phyloP scores from a whole-genome alignment of 1,140 invertebrate species.

The Radopholus similis region DNA sequence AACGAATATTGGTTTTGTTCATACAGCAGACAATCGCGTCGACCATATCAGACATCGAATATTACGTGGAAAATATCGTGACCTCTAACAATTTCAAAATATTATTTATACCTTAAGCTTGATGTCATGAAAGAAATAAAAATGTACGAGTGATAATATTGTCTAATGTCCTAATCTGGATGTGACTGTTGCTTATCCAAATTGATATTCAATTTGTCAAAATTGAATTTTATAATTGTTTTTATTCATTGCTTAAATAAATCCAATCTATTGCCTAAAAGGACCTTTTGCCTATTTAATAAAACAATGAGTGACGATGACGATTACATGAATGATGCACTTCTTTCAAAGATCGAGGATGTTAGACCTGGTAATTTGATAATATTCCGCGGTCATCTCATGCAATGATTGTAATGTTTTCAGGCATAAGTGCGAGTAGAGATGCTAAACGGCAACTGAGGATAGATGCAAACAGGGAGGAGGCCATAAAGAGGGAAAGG shows the following conservation, averaged over 20 bases:
- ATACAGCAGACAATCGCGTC: constrained; percentile 20
- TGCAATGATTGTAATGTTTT: constrained; percentile 1
- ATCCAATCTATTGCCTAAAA: no score
- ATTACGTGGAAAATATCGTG: constrained; percentile 4
- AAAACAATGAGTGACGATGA: constrained; percentile 38
- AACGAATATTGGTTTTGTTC: constrained; percentile 25
- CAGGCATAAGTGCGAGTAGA: not conserved
- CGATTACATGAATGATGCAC: constrained; percentile 52
- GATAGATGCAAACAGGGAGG: constrained; percentile 41
- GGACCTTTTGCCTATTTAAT: not conserved
- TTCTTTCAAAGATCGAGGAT: constrained; percentile 38
- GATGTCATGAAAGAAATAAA: constrained; percentile 1
- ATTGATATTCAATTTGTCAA: no score
- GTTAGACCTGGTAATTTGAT: constrained; percentile 48
- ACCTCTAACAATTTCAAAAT: not conserved
- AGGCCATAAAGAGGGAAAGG: constrained; percentile 4
- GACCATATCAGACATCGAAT: constrained; percentile 21
- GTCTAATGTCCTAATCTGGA: no score
- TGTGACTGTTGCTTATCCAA: no score
- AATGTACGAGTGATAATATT: not conserved
- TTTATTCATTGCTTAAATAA: no score
- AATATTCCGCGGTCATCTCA: constrained; percentile 19
- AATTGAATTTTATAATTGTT: no score
- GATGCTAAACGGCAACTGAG: not conserved
- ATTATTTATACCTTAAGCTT: not conserved